Percentiles rank a stretch among this genome's conserved stretches.
phyloP scores from a whole-genome alignment of 2,888 invertebrate species.

The Ophion ventricosus region DNA sequence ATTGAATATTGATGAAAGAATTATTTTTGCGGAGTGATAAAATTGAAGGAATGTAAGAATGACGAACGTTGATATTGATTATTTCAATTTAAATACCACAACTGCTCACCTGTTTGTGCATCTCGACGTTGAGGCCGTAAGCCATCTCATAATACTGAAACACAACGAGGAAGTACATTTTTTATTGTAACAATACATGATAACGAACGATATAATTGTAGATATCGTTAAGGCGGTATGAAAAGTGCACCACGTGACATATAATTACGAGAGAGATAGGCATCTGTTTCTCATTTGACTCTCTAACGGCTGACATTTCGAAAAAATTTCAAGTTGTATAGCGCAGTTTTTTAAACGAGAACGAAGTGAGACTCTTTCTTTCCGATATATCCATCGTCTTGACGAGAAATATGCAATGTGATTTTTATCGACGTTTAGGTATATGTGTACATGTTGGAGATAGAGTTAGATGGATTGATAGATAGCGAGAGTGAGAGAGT shows the following conservation, averaged over 20 bases:
- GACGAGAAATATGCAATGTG: too few relatives aligned
- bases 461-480: conserved; percentile 38
- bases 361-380: too few relatives aligned
- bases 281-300: too few relatives aligned
- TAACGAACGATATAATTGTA: not conserved
- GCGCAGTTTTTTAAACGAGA: too few relatives aligned
- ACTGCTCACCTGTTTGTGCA: conserved; percentile 94
- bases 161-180: conserved; percentile 73
- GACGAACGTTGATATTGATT: not conserved
- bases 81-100: not conserved
- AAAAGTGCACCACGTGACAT: too few relatives aligned
- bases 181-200: not conserved
- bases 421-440: too few relatives aligned
- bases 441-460: too few relatives aligned
- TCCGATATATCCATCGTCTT: too few relatives aligned
- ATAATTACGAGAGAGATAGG: too few relatives aligned
- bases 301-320: too few relatives aligned
- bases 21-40: not conserved
- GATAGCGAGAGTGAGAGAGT: conserved; percentile 6
- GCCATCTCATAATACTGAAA: conserved; percentile 98
- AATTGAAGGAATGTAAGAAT: not conserved
- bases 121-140: conserved; percentile 96
- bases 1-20: too few relatives aligned
- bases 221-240: not conserved
- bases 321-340: too few relatives aligned